Evolutionary conservation across 2,113 vertebrate genomes (phyloP), one percentile per base, ranked within the genome.

Genomic region (Dendropsophus ebraccatus): DNA sequence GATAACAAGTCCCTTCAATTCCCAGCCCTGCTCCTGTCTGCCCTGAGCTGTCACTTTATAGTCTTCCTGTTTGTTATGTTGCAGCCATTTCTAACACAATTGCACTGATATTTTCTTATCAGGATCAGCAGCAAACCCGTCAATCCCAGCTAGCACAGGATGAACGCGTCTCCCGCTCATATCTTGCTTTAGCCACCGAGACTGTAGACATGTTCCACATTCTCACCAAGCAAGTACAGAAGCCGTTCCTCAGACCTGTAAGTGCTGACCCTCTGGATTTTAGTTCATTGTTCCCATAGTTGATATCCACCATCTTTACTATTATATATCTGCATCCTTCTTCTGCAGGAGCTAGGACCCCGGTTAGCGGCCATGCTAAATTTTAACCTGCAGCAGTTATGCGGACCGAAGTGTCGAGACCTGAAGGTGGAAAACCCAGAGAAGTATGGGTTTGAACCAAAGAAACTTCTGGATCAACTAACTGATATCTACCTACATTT

Each of bases 201-300:
- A 99, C 98, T 0, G 97, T 99, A 78, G 98, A 99, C 89, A 99
- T 99, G 98, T 99, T 99, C 90, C 98, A 99, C 90, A 98, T 99
- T 90, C 97, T 99, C 87, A 99, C 98, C 87, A 99, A 99, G 94
- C 97, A 99, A 91, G 98, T 99, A 90, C 98, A 99, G 93, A 99
- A 99, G 92, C 98, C 98, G 78, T 99, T 99, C 92, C 96, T 99
- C 90, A 95, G 98, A 90, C 98, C 98, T 21, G 98, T 99, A 91
- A 99, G 98, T 96, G 82, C 96, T 95, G 77, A 47, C 54, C 4
- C 4, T 69, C 16, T 1, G 88, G 13, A 41, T 19, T 11, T 49
- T 85, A 25, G 52, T 16, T 45, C 1, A 3, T 25, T 30, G 23
- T 10, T n/a, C 65, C 41, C 41, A 41, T 41, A 41, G 41, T 16